Base-by-base conservation (phyloP, 2,797 vertebrate genomes). In the Trematomus bernacchii region DNA sequence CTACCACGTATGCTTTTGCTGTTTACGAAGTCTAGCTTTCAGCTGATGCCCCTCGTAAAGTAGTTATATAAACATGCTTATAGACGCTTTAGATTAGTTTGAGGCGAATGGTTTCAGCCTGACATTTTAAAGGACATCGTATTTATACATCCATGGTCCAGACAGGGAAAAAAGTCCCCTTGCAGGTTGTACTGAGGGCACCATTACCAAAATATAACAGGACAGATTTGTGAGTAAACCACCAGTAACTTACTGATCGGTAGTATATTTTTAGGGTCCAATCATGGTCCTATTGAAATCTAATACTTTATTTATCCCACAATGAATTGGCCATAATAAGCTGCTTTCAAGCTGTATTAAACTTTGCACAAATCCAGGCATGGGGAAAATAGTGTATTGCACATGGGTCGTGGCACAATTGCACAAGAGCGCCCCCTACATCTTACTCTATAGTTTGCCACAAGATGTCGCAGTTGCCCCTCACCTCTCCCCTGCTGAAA, bases 181-280 rank as follows among this genome's bases (percentile, higher is more conserved):
- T 62, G 4, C 42, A 85, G 66, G 3, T 42, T 0, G 0, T 0
- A 14, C 18, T 60, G 0, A 47, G 87, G 84, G 81, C 13, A 37
- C 0, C 0, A 1, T 1, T 0, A 0, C 2, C 1, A 0, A 42
- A 30, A 14, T 0, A 2, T 0, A 0, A 13, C 1, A 0, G 1
- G 2, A 30, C 21, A 30, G 27, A 27, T 27, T 27, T 27, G 27
- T 27, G 52, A 16, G 67, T 37, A 37, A 37, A 27, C 27, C 27
- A 27, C 27, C 27, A 37, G 33, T 37, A 37, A 37, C 33, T 4
- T 27, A 64, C 4, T 40, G 51, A 2, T 14, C 12, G 9, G 4
- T 1, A 51, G 13, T 40, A 3, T 64, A 16, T 51, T 19, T 40
- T 51, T 21, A 65, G 7, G 1, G 18, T 37, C 33, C 33, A 9